Base-by-base conservation (phyloP, 1,140 invertebrate genomes). In the Drosophila burlai region DNA sequence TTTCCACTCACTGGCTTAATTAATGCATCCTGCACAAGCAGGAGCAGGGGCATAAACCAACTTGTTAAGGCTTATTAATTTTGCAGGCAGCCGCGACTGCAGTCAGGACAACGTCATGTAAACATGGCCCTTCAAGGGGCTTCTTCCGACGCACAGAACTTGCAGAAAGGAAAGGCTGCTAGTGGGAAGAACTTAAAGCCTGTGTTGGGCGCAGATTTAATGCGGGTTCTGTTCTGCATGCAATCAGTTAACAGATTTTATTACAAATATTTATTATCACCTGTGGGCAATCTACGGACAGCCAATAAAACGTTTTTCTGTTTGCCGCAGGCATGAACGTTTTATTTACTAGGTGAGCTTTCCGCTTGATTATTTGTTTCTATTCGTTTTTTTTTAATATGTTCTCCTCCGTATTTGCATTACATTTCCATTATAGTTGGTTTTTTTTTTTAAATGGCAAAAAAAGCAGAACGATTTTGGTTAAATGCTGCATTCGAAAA, bases 31-130 rank as follows among this genome's bases (percentile, higher is more conserved):
- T 38, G 15, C 31, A 74, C 67, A 43, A 38, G 68, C 31, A 34
- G 42, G 63, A 47, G 54, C 54, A 34, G 63, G 36, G 34, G 38
- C 54, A 60, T 46, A 69, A 71, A 46, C 67, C 71, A 74, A 73
- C 67, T 69, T 69, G 55, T 74, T 74, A 74, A 38, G 71, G 55
- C 71, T 74, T 74, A 74, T 74, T 74, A 74, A 74, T 61, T 74
- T 74, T 74, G 55, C 68, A 74, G 29, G 68, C 55, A 73, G 55
- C 67, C 66, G 66, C 66, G 66, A 43, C 42, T 71, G 69, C 69
- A 68, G 65, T 50, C 58, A 38, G 34, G 64, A 31, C 64, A 66
- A 38, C 58, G 31, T 62, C 66, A 73, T 71, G 67, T 68, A 71
- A 71, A 73, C 68, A 74, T 40, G 55, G 36, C 11, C 45, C 40